These are phyloP conservation scores for Lipophrys pholis DNA, from an alignment of 2,113 vertebrate genomes.

Conservation along the genomic window DNA sequence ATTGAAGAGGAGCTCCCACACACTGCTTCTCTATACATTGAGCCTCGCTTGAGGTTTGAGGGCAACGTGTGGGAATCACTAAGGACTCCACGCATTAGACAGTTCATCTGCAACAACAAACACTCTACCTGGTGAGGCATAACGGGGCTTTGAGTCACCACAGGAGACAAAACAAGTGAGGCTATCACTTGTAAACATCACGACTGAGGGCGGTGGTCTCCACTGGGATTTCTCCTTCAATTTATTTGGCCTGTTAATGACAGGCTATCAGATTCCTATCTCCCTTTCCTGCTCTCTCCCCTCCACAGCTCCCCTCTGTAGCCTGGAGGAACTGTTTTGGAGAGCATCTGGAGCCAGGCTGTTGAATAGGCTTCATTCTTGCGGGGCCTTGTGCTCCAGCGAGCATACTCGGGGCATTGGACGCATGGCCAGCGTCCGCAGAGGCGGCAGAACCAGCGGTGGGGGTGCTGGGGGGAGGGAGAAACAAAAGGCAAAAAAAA, in stretches of 20 bases:
- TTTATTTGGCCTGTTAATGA: constrained; percentile 85
- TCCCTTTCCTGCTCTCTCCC: constrained; percentile 77
- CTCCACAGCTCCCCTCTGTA: constrained; percentile 63
- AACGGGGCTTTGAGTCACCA: constrained; percentile 46
- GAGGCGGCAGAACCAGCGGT: constrained; percentile 20
- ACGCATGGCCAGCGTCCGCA: constrained; percentile 34
- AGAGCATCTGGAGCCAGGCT: constrained; percentile 69
- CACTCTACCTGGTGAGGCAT: constrained; percentile 22
- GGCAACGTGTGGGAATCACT: constrained; percentile 32
- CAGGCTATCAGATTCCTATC: constrained; percentile 85
- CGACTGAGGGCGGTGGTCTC: constrained; percentile 64
- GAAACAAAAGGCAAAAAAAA: constrained; percentile 36
- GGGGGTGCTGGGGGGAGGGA: constrained; percentile 48
- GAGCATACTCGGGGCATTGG: constrained; percentile 62
- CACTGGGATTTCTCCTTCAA: constrained; percentile 71
- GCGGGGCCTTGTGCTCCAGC: constrained; percentile 70
- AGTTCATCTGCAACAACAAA: constrained; percentile 63
- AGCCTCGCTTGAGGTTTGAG: constrained; percentile 28
- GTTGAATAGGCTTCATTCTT: constrained; percentile 76
- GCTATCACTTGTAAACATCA: constrained; percentile 69
- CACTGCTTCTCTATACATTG: not conserved
- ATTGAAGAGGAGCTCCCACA: constrained; percentile 28
- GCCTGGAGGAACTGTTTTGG: constrained; percentile 79
- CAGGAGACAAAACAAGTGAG: constrained; percentile 65
- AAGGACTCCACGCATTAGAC: constrained; percentile 54